Evolutionary conservation across 1,140 invertebrate species (phyloP).

Genomic region (Trichonephila clavata): DNA sequence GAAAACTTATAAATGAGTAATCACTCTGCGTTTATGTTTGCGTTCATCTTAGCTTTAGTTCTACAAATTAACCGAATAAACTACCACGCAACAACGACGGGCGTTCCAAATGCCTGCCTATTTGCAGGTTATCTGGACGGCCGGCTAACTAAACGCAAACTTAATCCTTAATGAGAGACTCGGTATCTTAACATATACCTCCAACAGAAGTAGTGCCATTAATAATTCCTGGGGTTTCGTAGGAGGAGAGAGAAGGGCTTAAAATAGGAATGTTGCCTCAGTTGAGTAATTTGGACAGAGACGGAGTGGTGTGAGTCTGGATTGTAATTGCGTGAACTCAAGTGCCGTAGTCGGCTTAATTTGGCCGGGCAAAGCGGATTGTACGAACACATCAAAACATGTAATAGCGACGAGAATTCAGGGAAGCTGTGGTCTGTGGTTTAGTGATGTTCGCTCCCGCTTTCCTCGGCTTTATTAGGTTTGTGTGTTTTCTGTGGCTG

Average conservation of each 20-base stretch:
- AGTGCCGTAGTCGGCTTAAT: conserved; percentile 43
- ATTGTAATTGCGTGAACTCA: conserved; percentile 52
- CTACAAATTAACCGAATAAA: conserved; percentile 43
- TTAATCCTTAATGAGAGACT: conserved; percentile 49
- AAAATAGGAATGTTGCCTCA: conserved; percentile 18
- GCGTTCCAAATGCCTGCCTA: not conserved
- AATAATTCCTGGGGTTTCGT: conserved; percentile 29
- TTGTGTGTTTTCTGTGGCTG: not conserved
- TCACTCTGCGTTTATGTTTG: not conserved
- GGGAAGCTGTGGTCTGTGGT: conserved; percentile 2
- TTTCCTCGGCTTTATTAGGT: not conserved
- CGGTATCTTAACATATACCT: conserved; percentile 3
- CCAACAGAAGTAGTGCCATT: conserved; percentile 34
- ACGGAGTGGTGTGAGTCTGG: conserved; percentile 32
- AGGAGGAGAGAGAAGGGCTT: conserved; percentile 30
- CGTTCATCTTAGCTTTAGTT: not conserved
- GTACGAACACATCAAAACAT: conserved; percentile 32
- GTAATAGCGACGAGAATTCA: conserved; percentile 12
- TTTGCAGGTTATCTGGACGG: conserved; percentile 50
- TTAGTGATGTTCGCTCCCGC: not conserved
- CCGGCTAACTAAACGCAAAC: conserved; percentile 52
- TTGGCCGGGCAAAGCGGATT: conserved; percentile 29
- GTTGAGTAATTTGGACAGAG: conserved; percentile 30
- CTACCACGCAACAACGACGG: not conserved
- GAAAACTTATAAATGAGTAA: conserved; percentile 28